Evolutionary conservation across 53 echinoderm and acorn worm genomes (phyloP), one percentile per base, ranked within the genome.

Genomic region (Holothuria leucospilota): DNA sequence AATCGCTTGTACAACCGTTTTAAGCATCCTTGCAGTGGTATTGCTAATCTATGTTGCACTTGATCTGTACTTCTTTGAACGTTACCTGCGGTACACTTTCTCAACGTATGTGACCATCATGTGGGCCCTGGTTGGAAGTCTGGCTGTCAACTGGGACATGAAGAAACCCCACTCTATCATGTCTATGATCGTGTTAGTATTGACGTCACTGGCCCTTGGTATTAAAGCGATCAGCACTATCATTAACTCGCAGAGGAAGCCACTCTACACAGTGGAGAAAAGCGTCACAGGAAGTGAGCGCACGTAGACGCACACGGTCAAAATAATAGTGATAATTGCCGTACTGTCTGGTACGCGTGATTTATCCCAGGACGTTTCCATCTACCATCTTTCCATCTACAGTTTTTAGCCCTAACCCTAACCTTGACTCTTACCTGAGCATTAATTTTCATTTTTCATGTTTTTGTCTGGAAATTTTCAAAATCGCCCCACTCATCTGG

Each of bases 21-120:
- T 90, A 51, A 69, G 87, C 0, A 29, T 92, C 25, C 88, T 96
- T 46, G 78, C 74, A 5, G 65, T 82, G 8, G 82, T 88, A 60
- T 60, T 96, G 64, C 72, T 92, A 6, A 8, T 94, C 62, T 96
- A 87, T 49, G 74, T 90, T 69, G 52, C 87, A 64, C 41, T 94
- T 34, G 96, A 96, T 34, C 88, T 82, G 26, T 80, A 84, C 51
- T 82, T 89, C 59, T 90, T 62, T 67, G 96, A 96, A 21, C 88
- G 85, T 5, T 92, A 92, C 68, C 72, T 92, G 28, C 87, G 96
- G 41, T 94, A 96, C 60, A 96, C 96, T 2, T 88, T 90, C 56
- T 88, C 90, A 0, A 72, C 88, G 20, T 96, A 91, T 80, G 18
- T 73, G 6, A 87, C 85, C 14, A 87, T 94, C 5, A 75, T 92